Percentiles rank a stretch among this genome's conserved stretches.
Evolutionary conservation across 2,888 invertebrate genomes (phyloP).

Genomic region (Cephus nigrinus): DNA sequence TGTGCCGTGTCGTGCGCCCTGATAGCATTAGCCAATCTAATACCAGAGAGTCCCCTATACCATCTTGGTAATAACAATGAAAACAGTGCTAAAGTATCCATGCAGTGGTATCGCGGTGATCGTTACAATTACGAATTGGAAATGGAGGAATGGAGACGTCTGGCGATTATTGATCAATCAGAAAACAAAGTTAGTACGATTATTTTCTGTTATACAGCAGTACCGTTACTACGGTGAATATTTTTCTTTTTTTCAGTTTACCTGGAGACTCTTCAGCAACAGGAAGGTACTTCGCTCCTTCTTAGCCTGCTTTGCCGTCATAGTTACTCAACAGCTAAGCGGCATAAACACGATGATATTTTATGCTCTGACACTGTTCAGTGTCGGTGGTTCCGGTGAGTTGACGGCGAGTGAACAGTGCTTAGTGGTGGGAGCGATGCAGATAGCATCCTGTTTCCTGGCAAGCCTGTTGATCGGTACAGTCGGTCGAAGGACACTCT

Average conservation of each 20-base stretch:
- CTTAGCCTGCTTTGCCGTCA: conserved; percentile 39
- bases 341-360: conserved; percentile 51
- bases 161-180: conserved; percentile 11
- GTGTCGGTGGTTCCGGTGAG: conserved; percentile 48
- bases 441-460: conserved; percentile 47
- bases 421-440: conserved; percentile 48
- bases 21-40: conserved; percentile 38
- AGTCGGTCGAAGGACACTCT: conserved; percentile 49
- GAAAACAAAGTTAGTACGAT: neutral
- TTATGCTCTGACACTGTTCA: conserved; percentile 49
- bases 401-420: conserved; percentile 46
- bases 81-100: conserved; percentile 38
- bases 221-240: neutral
- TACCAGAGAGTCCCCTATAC: conserved; percentile 51
- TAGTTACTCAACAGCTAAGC: conserved; percentile 51
- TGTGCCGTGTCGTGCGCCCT: conserved; percentile 46
- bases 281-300: conserved; percentile 38
- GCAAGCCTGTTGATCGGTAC: conserved; percentile 42
- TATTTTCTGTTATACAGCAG: neutral
- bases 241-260: conserved; percentile 23
- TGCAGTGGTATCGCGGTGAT: conserved; percentile 44
- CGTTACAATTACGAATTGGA: conserved; percentile 37
- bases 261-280: conserved; percentile 37
- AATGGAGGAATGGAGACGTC: conserved; percentile 39
- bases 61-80: conserved; percentile 40